phyloP scores from a whole-genome alignment of 2,797 vertebrate genomes.

The Vespertilio murinus region DNA sequence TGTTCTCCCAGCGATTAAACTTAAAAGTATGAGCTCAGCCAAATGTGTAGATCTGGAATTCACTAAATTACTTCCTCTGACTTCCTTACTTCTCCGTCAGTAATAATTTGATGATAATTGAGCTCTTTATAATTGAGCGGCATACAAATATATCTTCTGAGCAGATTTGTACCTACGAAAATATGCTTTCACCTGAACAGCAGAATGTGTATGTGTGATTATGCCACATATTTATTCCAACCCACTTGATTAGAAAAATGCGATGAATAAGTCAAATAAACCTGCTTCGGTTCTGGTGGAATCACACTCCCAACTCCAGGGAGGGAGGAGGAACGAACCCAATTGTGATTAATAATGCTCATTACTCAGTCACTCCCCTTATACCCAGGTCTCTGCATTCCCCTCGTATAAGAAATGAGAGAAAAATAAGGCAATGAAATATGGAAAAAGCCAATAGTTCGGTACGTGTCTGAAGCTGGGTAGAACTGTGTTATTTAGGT shows the following conservation, averaged over 20 bases:
- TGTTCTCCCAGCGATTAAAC: constrained; percentile 57
- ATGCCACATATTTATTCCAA: not conserved
- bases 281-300: constrained; percentile 66
- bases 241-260: not conserved
- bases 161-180: not conserved
- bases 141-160: not conserved
- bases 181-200: not conserved
- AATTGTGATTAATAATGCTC: constrained; percentile 80
- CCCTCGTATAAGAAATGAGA: constrained; percentile 52
- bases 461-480: constrained; percentile 78
- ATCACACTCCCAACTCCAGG: constrained; percentile 69
- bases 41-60: constrained; percentile 70
- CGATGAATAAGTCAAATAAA: constrained; percentile 51
- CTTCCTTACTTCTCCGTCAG: constrained; percentile 50
- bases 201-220: not conserved
- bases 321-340: constrained; percentile 61
- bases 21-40: constrained; percentile 70
- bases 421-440: constrained; percentile 76
- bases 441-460: constrained; percentile 58
- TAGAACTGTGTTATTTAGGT: constrained; percentile 82
- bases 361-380: constrained; percentile 75
- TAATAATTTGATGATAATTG: constrained; percentile 75
- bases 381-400: constrained; percentile 50
- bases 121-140: constrained; percentile 46
- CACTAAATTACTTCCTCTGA: constrained; percentile 78